Evolutionary conservation across 1,140 invertebrate genomes (phyloP).

Genomic region (Bombus fervidus): DNA sequence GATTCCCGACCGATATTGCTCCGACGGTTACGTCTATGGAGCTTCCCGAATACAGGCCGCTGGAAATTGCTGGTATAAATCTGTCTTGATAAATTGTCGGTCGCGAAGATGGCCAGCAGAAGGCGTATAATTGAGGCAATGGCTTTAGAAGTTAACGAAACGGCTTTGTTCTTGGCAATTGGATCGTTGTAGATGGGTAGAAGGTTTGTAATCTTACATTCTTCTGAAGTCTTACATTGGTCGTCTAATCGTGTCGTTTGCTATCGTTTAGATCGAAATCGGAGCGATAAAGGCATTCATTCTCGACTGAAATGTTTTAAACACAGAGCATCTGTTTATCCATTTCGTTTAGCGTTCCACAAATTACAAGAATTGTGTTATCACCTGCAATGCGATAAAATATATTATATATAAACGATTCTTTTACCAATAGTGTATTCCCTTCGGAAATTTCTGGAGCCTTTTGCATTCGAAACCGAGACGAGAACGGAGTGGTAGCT

Average conservation of each 20-base stretch:
- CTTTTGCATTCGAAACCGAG: neutral
- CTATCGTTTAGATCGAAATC: neutral
- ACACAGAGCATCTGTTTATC: neutral
- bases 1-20: slow-evolving; percentile 11
- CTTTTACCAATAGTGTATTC: no score
- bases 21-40: neutral
- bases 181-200: no score
- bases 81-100: slow-evolving; percentile 29
- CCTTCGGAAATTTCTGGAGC: neutral
- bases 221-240: neutral
- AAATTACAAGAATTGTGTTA: neutral
- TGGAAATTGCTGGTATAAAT: slow-evolving; percentile 13
- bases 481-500: slow-evolving; percentile 19
- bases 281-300: neutral
- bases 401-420: neutral
- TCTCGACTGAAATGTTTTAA: neutral
- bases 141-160: slow-evolving; percentile 4
- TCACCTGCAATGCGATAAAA: neutral
- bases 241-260: no score
- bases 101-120: neutral
- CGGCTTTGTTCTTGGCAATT: neutral
- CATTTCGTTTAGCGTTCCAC: neutral
- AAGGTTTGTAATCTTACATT: neutral
- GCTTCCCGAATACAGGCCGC: neutral
- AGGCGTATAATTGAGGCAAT: slow-evolving; percentile 31